Base-by-base conservation (phyloP, 2,113 vertebrate genomes). In the Triplophysa siluroides region DNA sequence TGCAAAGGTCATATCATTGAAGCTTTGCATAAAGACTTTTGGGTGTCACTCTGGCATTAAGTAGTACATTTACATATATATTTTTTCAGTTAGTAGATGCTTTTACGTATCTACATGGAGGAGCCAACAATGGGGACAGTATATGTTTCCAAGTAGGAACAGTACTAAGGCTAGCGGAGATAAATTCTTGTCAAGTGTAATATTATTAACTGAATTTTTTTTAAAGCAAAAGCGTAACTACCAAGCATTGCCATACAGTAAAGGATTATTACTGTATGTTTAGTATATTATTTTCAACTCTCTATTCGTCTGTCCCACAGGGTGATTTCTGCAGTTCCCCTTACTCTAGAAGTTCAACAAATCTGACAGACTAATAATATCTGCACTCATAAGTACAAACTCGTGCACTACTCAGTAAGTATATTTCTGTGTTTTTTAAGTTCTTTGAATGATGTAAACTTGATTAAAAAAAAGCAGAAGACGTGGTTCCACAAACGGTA, bases 341-440 rank as follows among this genome's bases (percentile, higher is more conserved):
- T 43, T 2, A 1, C 29, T 73, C 29, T 38, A 10, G 6, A 73
- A 43, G 0, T 18, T 6, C 10, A 56, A 43, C 60, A 63, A 62
- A 62, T 29, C 38, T 43, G 5, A 45, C 63, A 26, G 9, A 16
- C 16, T 47, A 63, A 45, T 62, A 29, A 62, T 47, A 75, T 63
- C 14, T 63, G 14, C 8, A 7, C 58, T 62, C 2, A 43, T 24
- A 12, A 75, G 4, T 2, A 61, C 23, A 70, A 74, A 11, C 71
- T 61, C 33, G 18, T 9, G 7, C 23, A 74, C 33, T 61, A 61
- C 9, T 24, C n/a, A 11, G 33, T 18, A 12, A 0, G 13, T 61
- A 26, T 21, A 45, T 62, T 43, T 24, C 38, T 73, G 23, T 61
- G n/a, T 14, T 75, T 14, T 62, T 75, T 63, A n/a, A 43, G n/a